Evolutionary conservation across 2,797 vertebrate species (phyloP), one percentile per base, ranked within the genome.

Genomic region (Heliangelus exortis): DNA sequence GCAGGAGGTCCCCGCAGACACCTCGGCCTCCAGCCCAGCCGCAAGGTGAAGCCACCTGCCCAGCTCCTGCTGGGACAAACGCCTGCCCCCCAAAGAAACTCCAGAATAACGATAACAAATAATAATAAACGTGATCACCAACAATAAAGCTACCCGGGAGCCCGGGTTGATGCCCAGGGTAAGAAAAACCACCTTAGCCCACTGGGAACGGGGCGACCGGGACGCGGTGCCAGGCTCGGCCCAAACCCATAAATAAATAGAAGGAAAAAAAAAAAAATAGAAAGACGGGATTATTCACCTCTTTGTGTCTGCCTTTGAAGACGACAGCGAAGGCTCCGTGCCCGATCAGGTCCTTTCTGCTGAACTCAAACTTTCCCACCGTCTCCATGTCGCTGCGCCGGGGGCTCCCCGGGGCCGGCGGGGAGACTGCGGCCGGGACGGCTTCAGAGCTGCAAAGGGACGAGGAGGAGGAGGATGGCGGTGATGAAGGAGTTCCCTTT

Each of bases 311-410:
- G 87, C 99, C 99, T 98, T 98, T 99, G 96, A 99, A 99, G 93
- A 99, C 99, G 84, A 99, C 99, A 1, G 99, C 99, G 95, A 99
- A 99, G 62, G 99, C 99, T 29, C 99, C 99, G 92, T 99, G 99
- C 36, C 99, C 99, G 95, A 99, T 99, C 89, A 99, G 96, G 96
- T 99, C 98, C 96, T 99, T 99, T 97, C 98, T 98, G 96, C 97
- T 99, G 97, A 99, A 99, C 98, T 99, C 99, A 98, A 99, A 99
- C 95, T 98, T 99, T 84, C 99, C 99, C 94, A 99, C 97, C 47
- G 97, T 97, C 98, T 99, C 99, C 98, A 99, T 98, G 93, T 81
- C 92, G 85, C 89, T 88, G 81, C 63, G 82, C 90, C 71, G 89
- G 73, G 50, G 78, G 75, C 26, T 59, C 47, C 91, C 90, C 65